Conservation (phyloP, 2,888 invertebrate species). For the Neoascia interrupta region DNA sequence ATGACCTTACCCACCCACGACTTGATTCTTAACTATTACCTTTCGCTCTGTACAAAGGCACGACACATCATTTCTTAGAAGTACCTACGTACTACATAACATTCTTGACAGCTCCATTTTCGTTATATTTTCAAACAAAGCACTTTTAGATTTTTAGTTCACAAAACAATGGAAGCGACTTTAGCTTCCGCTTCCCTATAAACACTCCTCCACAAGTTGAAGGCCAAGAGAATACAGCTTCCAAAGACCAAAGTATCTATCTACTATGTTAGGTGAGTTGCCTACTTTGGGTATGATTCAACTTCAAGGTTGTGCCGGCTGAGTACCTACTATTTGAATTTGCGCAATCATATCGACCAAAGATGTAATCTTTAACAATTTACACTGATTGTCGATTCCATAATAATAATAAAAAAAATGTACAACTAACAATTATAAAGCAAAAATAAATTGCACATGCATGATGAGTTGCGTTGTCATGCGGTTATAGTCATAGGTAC, state of each 20-base stretch:
- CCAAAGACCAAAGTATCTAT: too few relatives aligned
- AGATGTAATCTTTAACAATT: slow-evolving; percentile 13
- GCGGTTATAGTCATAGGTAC: too few relatives aligned
- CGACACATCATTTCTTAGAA: neutral
- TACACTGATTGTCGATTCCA: too few relatives aligned
- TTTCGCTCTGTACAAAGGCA: too few relatives aligned
- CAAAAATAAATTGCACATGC: too few relatives aligned
- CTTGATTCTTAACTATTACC: neutral
- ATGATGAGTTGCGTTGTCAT: too few relatives aligned
- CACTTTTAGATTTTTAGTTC: neutral
- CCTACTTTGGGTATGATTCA: neutral
- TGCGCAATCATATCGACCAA: slow-evolving; percentile 24
- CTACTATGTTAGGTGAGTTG: too few relatives aligned
- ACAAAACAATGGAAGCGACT: neutral
- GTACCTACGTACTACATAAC: neutral
- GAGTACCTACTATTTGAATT: neutral
- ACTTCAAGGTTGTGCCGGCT: neutral
- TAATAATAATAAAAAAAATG: too few relatives aligned
- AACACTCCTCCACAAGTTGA: slow-evolving; percentile 12
- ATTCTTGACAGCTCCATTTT: neutral
- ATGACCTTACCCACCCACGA: too few relatives aligned
- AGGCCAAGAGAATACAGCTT: too few relatives aligned
- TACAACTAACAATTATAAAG: too few relatives aligned
- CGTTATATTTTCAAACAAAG: neutral
- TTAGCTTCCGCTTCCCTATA: slow-evolving; percentile 39